phyloP scores from a whole-genome alignment of 2,797 vertebrate species.

The Stomatorhinus walkeri region DNA sequence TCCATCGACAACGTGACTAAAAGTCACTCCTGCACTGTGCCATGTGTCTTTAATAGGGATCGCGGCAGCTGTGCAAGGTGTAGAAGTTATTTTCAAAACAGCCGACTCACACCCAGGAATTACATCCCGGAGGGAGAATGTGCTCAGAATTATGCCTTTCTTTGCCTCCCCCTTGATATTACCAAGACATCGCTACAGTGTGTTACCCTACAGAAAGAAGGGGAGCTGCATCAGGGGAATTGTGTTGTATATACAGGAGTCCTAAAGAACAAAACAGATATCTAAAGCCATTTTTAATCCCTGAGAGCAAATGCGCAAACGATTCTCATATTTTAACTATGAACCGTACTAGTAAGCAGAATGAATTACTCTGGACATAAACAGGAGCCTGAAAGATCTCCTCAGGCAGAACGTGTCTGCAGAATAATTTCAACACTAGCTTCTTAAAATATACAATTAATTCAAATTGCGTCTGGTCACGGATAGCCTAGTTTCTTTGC shows the following conservation, averaged over 20 bases:
- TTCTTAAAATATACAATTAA: background rate
- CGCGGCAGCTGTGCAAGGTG: background rate
- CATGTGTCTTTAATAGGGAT: background rate
- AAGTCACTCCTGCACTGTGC: background rate
- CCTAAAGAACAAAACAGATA: background rate
- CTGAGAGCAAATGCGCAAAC: constrained; percentile 7
- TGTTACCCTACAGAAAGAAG: background rate
- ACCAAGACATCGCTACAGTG: background rate
- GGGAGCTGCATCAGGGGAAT: background rate
- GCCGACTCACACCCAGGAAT: background rate
- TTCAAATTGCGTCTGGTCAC: background rate
- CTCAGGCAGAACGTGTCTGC: background rate
- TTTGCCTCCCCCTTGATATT: background rate
- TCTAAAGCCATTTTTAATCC: constrained; percentile 1
- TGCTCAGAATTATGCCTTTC: background rate
- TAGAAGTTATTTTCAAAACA: background rate
- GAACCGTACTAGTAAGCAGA: background rate
- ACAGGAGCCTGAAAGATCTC: background rate
- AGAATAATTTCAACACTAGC: background rate
- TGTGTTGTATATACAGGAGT: background rate
- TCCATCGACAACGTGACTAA: background rate
- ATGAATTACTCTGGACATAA: constrained; percentile 5
- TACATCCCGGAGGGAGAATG: background rate
- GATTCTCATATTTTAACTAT: background rate
- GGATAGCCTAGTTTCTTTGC: background rate